These are phyloP conservation scores for Acanthoscelides obtectus DNA, from an alignment of 2,888 invertebrate species.

Conservation along the genomic window DNA sequence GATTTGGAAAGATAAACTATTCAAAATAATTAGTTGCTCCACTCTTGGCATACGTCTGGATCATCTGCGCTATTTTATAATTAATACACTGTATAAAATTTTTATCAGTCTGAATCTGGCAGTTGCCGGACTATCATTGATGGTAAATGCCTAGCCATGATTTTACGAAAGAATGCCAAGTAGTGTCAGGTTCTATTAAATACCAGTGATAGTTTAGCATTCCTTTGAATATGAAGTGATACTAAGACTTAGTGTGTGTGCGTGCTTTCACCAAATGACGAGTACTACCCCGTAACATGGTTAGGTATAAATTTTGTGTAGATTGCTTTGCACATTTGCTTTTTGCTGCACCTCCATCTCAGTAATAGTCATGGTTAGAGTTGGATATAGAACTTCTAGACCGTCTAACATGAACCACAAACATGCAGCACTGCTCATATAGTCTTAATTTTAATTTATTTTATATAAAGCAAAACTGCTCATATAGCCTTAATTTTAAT, in stretches of 20 bases:
- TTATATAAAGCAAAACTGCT: too few relatives aligned
- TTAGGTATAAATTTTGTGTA: background rate
- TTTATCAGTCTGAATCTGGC: slow-evolving; percentile 23
- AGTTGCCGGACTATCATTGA: background rate
- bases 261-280: background rate
- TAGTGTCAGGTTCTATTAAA: background rate
- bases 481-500: too few relatives aligned
- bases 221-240: background rate
- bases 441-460: too few relatives aligned
- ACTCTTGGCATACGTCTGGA: slow-evolving; percentile 26
- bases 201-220: background rate
- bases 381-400: background rate
- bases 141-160: background rate
- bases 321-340: background rate
- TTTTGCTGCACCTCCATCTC: background rate
- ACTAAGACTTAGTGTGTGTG: background rate
- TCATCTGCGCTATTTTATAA: slow-evolving; percentile 20
- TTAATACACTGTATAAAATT: slow-evolving; percentile 23
- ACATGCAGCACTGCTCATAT: background rate
- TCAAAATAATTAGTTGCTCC: slow-evolving; percentile 19
- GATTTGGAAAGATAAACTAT: slow-evolving; percentile 11
- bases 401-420: background rate
- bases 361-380: background rate
- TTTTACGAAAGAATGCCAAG: background rate
- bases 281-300: background rate